A percentile compares a stretch with the other conserved stretches of the same genome.
These are phyloP conservation scores for Muricea muricata DNA, from an alignment of 92 coral and sea anemone species.

Conservation along the genomic window DNA sequence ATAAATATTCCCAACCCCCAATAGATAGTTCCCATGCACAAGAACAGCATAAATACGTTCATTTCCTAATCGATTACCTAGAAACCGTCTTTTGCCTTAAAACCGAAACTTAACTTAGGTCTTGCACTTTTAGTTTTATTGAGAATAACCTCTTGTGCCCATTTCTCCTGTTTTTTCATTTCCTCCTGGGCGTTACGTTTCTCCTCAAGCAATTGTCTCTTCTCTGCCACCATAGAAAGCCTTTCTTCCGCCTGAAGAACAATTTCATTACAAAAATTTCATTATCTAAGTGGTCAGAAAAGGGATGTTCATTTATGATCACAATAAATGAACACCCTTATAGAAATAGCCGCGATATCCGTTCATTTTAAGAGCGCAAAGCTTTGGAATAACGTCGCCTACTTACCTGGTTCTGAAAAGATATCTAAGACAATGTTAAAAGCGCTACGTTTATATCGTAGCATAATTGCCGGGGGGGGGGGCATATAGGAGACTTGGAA, in stretches of 20 bases:
- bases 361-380: too few species aligned
- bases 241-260: conserved; percentile 94
- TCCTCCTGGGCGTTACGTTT: conserved; percentile 82
- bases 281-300: neutral
- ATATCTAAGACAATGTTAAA: too few species aligned
- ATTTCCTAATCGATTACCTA: conserved; percentile 7
- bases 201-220: conserved; percentile 83
- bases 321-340: neutral
- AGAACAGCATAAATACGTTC: neutral
- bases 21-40: conserved; percentile 3
- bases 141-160: conserved; percentile 91
- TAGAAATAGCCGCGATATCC: too few species aligned
- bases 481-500: too few species aligned
- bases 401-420: too few species aligned
- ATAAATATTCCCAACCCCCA: conserved; percentile 21
- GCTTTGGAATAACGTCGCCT: too few species aligned
- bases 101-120: conserved; percentile 88
- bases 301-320: neutral
- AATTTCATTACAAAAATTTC: neutral
- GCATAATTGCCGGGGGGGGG: too few species aligned
- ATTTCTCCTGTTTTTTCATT: conserved; percentile 92
- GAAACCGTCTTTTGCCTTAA: conserved; percentile 73
- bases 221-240: conserved; percentile 90
- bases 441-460: too few species aligned
- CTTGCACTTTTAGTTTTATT: conserved; percentile 91